Conservation (phyloP, 2,797 vertebrate species). For the Pelochelys cantorii region DNA sequence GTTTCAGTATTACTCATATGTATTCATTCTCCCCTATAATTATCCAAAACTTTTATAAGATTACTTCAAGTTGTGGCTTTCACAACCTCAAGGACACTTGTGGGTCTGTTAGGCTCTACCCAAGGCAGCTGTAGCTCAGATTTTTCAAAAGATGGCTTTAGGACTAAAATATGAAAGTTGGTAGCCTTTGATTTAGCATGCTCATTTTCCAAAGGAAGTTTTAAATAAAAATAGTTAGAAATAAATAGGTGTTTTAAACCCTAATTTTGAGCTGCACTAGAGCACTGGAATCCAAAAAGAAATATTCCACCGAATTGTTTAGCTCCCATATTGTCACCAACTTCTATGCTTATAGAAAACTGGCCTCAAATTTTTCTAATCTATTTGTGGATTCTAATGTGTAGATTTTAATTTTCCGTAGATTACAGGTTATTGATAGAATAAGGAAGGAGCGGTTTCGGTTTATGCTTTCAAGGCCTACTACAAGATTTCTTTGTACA, state of each 20-base stretch:
- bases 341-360: slow-evolving; percentile 1
- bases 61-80: slow-evolving; percentile 60
- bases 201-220: neutral
- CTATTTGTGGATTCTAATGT: neutral
- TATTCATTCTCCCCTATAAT: slow-evolving; percentile 56
- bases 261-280: slow-evolving; percentile 26
- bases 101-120: slow-evolving; percentile 41
- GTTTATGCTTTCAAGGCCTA: neutral
- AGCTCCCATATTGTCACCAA: neutral
- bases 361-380: neutral
- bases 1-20: slow-evolving; percentile 26
- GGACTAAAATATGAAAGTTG: slow-evolving; percentile 2
- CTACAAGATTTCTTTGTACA: neutral
- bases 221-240: slow-evolving; percentile 12
- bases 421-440: neutral
- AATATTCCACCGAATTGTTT: neutral
- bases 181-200: slow-evolving; percentile 25
- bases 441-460: neutral
- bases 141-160: neutral
- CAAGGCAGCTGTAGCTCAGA: neutral
- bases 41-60: slow-evolving; percentile 38
- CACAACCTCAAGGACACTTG: slow-evolving; percentile 54
- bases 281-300: slow-evolving; percentile 4
- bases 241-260: neutral
- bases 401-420: neutral